Percentiles rank a stretch among this genome's conserved stretches.
Conservation (phyloP, 2,113 vertebrate species). For the Cyphomyrus plagiostoma region DNA sequence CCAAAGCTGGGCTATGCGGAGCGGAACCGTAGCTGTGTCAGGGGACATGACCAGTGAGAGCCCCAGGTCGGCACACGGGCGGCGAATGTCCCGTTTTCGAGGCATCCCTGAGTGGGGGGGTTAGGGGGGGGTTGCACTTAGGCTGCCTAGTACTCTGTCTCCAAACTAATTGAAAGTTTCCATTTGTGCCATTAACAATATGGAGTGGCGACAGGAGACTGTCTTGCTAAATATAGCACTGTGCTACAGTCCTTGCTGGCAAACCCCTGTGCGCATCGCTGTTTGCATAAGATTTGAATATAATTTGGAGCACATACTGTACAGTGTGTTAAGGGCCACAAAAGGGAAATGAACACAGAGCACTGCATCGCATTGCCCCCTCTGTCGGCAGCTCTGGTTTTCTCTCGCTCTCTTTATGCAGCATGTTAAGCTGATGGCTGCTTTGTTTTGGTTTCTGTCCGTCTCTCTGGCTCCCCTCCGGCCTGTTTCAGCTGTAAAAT, state of each 20-base stretch:
- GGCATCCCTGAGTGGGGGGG: neutral
- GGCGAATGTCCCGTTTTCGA: neutral
- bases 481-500: conserved; percentile 6
- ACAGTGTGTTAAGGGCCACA: conserved; percentile 26
- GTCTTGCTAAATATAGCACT: conserved; percentile 62
- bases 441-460: neutral
- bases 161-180: conserved; percentile 58
- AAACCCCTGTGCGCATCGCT: conserved; percentile 54
- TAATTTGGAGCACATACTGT: conserved; percentile 41
- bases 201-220: conserved; percentile 41
- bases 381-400: conserved; percentile 13
- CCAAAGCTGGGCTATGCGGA: neutral
- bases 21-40: neutral
- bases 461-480: conserved; percentile 16
- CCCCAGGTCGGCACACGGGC: neutral
- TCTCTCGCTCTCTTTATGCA: neutral
- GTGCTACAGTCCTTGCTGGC: conserved; percentile 55
- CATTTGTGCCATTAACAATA: conserved; percentile 57
- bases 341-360: conserved; percentile 30
- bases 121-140: neutral
- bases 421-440: neutral
- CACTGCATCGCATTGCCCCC: neutral
- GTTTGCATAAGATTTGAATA: conserved; percentile 62
- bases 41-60: neutral
- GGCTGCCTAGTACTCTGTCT: neutral